Evolutionary conservation across 2,888 invertebrate species (phyloP).

Genomic region (Drosophila pseudotakahashii): DNA sequence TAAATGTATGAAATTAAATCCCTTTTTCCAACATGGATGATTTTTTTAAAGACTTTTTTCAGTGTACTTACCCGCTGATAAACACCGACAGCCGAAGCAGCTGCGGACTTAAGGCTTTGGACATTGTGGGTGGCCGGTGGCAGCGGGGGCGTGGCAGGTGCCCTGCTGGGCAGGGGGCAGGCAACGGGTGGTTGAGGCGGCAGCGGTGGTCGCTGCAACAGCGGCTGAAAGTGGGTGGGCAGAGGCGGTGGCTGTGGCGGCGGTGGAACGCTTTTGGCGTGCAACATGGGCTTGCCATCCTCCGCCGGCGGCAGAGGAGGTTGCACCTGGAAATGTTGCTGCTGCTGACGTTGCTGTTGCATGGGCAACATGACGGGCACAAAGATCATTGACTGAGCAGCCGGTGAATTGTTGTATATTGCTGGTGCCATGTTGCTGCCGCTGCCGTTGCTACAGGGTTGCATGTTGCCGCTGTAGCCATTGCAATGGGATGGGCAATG

Average conservation of each 20-base stretch:
- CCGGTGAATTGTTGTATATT: conserved; percentile 18
- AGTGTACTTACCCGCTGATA: conserved; percentile 79
- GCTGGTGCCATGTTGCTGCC: conserved; percentile 34
- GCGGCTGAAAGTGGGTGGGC: conserved; percentile 46
- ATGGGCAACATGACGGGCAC: conserved; percentile 35
- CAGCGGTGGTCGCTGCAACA: conserved; percentile 7
- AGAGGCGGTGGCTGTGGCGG: conserved; percentile 62
- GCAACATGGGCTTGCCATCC: conserved; percentile 23
- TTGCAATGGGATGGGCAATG: conserved; percentile 41
- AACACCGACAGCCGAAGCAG: conserved; percentile 66
- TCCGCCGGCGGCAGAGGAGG: conserved; percentile 16
- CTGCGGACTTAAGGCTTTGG: conserved; percentile 62
- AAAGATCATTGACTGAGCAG: conserved; percentile 38
- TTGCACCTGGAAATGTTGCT: conserved; percentile 21
- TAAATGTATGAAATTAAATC: too few relatives aligned
- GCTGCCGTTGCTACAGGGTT: conserved; percentile 7
- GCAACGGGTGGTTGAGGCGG: conserved; percentile 1
- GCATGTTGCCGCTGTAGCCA: conserved; percentile 17
- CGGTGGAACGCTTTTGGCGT: conserved; percentile 60
- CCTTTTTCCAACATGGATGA: too few relatives aligned
- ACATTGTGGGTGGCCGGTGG: conserved; percentile 41
- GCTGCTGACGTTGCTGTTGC: conserved; percentile 28
- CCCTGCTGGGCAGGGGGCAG: conserved; percentile 8
- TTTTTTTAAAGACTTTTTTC: too few relatives aligned
- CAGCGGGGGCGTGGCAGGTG: conserved; percentile 11